A percentile compares a stretch with the other conserved stretches of the same genome.
Conservation (phyloP, 2,113 vertebrate genomes). For the Shinisaurus crocodilurus region DNA sequence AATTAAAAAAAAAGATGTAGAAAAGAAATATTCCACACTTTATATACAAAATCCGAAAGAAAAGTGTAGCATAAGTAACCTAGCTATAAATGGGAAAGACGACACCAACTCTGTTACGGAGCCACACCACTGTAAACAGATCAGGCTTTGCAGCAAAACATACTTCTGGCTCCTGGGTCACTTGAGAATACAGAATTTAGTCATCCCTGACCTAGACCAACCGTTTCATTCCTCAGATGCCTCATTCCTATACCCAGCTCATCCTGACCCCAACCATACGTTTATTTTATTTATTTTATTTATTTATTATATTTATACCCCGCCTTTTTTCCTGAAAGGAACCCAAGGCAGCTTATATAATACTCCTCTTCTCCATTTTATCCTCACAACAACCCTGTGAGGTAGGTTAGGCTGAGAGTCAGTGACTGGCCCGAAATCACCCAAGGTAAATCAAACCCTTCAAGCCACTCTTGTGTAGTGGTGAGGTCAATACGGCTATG, state of each 20-base stretch:
- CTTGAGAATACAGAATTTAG: not conserved
- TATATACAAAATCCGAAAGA: not conserved
- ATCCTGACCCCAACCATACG: not conserved
- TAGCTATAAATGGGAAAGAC: not conserved
- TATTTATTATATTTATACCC: too few species aligned
- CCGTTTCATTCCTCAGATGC: too few species aligned
- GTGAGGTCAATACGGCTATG: not conserved
- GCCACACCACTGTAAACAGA: not conserved
- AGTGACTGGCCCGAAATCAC: too few species aligned
- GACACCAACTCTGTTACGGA: not conserved
- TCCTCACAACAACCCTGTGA: too few species aligned
- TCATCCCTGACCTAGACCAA: too few species aligned
- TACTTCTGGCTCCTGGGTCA: not conserved
- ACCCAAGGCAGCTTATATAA: too few species aligned
- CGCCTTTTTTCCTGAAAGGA: too few species aligned
- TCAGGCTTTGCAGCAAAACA: not conserved
- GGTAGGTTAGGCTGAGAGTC: too few species aligned
- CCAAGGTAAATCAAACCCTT: not conserved
- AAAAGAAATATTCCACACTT: not conserved
- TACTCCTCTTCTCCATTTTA: too few species aligned
- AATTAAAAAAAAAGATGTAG: not conserved
- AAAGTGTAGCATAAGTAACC: not conserved
- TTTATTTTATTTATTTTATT: too few species aligned
- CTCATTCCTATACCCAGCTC: too few species aligned
- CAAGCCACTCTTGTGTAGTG: not conserved